phyloP scores from a whole-genome alignment of 1,140 invertebrate species.

The Bombus breviceps region DNA sequence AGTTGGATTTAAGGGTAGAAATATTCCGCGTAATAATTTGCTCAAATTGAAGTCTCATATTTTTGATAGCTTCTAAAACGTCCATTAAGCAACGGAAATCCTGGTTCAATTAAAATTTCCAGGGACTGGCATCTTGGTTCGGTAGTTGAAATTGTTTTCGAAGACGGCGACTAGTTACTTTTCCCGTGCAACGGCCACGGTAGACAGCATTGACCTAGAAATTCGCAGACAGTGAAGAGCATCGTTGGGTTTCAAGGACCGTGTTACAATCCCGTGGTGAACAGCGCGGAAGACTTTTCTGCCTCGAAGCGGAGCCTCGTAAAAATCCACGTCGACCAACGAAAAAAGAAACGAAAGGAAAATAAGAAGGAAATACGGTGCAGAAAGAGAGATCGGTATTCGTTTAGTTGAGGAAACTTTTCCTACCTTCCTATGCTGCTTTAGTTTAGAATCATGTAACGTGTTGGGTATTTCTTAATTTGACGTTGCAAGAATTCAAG shows the following conservation, averaged over 20 bases:
- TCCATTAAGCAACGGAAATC: too few species aligned
- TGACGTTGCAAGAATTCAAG: not conserved
- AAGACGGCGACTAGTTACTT: not conserved
- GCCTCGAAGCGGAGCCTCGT: not conserved
- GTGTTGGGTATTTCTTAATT: not conserved
- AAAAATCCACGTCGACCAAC: not conserved
- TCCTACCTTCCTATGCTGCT: not conserved
- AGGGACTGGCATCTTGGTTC: not conserved
- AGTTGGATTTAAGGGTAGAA: too few species aligned
- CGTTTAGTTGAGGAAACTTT: not conserved
- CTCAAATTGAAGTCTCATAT: not conserved
- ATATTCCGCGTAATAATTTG: too few species aligned
- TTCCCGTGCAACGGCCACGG: slow-evolving; percentile 26
- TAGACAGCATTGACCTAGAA: slow-evolving; percentile 60
- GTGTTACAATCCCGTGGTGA: slow-evolving; percentile 22
- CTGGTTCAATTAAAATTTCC: not conserved
- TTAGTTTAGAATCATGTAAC: not conserved
- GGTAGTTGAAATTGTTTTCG: slow-evolving; percentile 11
- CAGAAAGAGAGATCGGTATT: not conserved
- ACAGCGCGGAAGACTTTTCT: slow-evolving; percentile 16
- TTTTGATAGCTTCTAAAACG: not conserved
- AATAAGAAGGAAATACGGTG: not conserved
- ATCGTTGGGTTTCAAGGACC: slow-evolving; percentile 58
- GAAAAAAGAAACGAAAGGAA: not conserved
- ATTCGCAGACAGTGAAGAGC: slow-evolving; percentile 52